phyloP scores from a whole-genome alignment of 2,888 invertebrate genomes.

The Acronicta psi region DNA sequence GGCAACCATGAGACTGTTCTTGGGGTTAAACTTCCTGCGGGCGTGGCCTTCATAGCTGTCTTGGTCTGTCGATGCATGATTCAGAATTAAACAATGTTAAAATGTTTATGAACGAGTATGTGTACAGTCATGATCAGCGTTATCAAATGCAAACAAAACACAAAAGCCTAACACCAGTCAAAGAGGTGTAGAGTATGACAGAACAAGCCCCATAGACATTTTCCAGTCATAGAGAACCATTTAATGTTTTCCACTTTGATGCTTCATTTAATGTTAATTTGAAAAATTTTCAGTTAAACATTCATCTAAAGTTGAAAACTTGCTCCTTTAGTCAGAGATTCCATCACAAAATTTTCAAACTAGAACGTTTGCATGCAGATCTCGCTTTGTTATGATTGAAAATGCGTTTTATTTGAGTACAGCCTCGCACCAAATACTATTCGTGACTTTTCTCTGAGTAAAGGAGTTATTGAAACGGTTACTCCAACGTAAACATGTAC shows the following conservation, averaged over 20 bases:
- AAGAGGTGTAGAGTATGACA: constrained; percentile 39
- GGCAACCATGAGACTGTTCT: constrained; percentile 76
- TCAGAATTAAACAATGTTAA: constrained; percentile 25
- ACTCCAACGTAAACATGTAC: constrained; percentile 20
- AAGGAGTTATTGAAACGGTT: constrained; percentile 39
- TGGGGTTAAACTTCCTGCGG: constrained; percentile 75
- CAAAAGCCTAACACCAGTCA: constrained; percentile 46
- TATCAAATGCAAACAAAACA: constrained; percentile 26
- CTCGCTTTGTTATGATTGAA: constrained; percentile 12
- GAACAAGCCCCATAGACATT: constrained; percentile 25
- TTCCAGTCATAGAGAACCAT: constrained; percentile 18
- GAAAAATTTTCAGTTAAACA: constrained; percentile 21
- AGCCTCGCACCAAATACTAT: constrained; percentile 15
- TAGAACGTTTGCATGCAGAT: constrained; percentile 4
- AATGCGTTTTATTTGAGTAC: constrained; percentile 16
- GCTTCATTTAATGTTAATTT: constrained; percentile 10
- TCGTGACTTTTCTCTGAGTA: constrained; percentile 43
- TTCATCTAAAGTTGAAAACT: constrained; percentile 43
- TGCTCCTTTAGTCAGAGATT: constrained; percentile 39
- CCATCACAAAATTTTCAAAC: constrained; percentile 1
- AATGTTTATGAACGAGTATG: constrained; percentile 15
- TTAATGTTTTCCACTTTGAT: constrained; percentile 35
- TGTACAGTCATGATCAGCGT: background rate
- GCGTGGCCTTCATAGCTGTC: constrained; percentile 60
- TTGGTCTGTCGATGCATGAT: constrained; percentile 59